Base-by-base conservation (phyloP, 2,888 invertebrate species). In the Gastrophysa polygoni region DNA sequence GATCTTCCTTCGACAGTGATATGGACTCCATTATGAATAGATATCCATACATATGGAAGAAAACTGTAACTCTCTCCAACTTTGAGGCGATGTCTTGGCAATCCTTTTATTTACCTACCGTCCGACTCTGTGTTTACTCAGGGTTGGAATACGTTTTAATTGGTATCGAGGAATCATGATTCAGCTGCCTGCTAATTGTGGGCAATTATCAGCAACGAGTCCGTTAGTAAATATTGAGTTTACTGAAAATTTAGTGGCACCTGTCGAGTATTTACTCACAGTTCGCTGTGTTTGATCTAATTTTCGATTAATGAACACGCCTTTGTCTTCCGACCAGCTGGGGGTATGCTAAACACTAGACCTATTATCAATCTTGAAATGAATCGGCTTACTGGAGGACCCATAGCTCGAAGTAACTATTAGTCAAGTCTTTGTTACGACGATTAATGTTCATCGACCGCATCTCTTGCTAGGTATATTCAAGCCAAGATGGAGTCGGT, bases 161-260 rank as follows among this genome's bases (percentile, higher is more conserved):
- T 69, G 67, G 67, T 59, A 57, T 60, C 56, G 66, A 64, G 66
- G 57, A 66, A 64, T 64, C 64, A 60, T 69, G 69, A 69, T 66
- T 69, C 67, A 69, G 69, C 69, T 63, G 57, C 48, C 50, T 48
- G 66, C 60, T 67, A 62, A 63, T 66, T 62, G 52, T 59, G 55
- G 62, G 59, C 60, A 69, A 69, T 68, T 67, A 59, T 59, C 24
- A 29, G 32, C 14, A 21, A 51, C 46, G 43, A 38, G 44, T 58
- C 28, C 17, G 28, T 1, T 11, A 44, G 56, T 57, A 64, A 64
- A 64, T 64, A 64, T 64, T 64, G 58, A 58, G 56, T 28, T 64
- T 52, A 49, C 46, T 24, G 50, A 34, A 46, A 38, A 64, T 58
- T 24, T 58, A 57, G 58, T 66, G 47, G 50, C 54, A 59, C 59